Conservation (phyloP, 2,888 invertebrate genomes). For the Drosophila monieri region DNA sequence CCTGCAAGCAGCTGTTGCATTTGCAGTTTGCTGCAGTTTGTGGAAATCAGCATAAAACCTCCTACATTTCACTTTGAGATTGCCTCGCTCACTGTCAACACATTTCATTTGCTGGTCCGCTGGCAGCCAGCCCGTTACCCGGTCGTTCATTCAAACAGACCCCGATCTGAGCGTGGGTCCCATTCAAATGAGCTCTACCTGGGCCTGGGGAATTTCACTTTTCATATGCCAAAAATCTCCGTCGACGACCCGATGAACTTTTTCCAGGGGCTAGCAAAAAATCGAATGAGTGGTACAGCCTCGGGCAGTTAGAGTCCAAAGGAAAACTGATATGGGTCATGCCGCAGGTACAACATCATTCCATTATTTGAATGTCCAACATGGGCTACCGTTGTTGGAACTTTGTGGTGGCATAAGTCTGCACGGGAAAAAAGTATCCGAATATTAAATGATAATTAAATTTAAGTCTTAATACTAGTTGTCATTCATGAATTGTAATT, state of each 20-base stretch:
- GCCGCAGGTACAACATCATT: constrained; percentile 49
- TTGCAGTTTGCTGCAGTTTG: constrained; percentile 14
- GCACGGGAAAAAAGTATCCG: neutral
- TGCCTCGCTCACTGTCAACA: constrained; percentile 68
- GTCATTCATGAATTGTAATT: no score
- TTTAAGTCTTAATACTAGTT: no score
- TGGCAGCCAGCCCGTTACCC: constrained; percentile 47
- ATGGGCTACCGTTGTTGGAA: constrained; percentile 69
- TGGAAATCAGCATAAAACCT: constrained; percentile 62
- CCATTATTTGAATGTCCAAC: constrained; percentile 76
- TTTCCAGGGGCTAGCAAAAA: constrained; percentile 11
- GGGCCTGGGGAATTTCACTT: constrained; percentile 62
- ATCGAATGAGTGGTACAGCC: neutral
- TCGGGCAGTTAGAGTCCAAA: constrained; percentile 8
- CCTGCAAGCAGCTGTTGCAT: constrained; percentile 61
- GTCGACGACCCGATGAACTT: constrained; percentile 66
- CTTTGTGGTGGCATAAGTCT: constrained; percentile 19
- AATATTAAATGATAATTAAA: neutral
- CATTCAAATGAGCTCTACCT: constrained; percentile 57
- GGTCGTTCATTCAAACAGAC: constrained; percentile 53
- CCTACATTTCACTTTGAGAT: constrained; percentile 13
- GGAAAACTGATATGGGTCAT: constrained; percentile 64
- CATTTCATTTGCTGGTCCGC: constrained; percentile 54
- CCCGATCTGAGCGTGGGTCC: constrained; percentile 52
- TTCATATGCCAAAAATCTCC: constrained; percentile 52